These are phyloP conservation scores for Chrysolina americana DNA, from an alignment of 2,888 invertebrate species.

Conservation along the genomic window DNA sequence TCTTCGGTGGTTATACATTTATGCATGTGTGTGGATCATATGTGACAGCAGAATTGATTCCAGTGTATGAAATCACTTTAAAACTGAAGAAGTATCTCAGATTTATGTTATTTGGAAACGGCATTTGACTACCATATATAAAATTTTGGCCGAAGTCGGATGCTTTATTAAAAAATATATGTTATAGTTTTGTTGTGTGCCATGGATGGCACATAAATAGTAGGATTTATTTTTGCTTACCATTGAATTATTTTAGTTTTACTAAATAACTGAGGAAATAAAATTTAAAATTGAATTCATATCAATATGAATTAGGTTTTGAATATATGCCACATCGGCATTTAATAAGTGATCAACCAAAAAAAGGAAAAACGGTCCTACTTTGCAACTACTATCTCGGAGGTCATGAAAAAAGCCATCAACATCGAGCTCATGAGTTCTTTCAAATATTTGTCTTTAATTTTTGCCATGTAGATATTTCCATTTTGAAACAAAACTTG, in stretches of 20 bases:
- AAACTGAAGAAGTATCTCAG: slow-evolving; percentile 44
- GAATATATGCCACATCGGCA: too few relatives aligned
- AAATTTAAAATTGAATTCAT: too few relatives aligned
- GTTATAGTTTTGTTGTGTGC: slow-evolving; percentile 12
- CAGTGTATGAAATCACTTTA: slow-evolving; percentile 52
- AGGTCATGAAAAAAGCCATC: too few relatives aligned
- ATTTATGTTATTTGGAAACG: slow-evolving; percentile 38
- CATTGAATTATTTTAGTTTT: background rate
- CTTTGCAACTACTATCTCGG: too few relatives aligned
- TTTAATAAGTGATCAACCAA: too few relatives aligned
- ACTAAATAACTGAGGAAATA: too few relatives aligned
- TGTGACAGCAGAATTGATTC: slow-evolving; percentile 60
- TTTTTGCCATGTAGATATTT: too few relatives aligned
- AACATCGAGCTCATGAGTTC: too few relatives aligned
- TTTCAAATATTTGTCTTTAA: too few relatives aligned
- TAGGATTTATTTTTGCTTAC: background rate
- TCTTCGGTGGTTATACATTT: slow-evolving; percentile 57
- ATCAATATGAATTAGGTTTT: too few relatives aligned
- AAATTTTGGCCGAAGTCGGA: slow-evolving; percentile 14
- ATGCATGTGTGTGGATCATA: slow-evolving; percentile 62
- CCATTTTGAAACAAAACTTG: too few relatives aligned
- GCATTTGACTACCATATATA: slow-evolving; percentile 42
- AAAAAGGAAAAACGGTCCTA: too few relatives aligned
- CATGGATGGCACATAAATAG: background rate
- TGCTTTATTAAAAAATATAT: slow-evolving; percentile 20